phyloP scores from a whole-genome alignment of 1,140 invertebrate genomes.

The Eciton burchellii region DNA sequence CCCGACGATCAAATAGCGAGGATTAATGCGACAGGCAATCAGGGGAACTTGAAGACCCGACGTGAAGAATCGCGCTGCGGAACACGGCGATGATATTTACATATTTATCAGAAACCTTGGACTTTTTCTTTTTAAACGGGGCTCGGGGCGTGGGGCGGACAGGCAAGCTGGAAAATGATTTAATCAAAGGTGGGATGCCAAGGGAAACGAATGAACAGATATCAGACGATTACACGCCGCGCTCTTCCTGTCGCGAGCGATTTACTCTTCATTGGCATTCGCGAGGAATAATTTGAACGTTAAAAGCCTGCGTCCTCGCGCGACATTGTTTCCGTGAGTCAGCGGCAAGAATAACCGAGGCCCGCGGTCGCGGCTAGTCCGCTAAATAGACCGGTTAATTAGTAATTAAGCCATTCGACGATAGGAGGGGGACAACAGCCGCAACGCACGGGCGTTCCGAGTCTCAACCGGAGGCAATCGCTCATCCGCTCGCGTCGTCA shows the following conservation, averaged over 20 bases:
- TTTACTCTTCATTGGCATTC: no score
- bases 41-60: not conserved
- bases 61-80: not conserved
- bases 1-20: not conserved
- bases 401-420: conserved; percentile 32
- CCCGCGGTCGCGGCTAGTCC: not conserved
- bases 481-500: conserved; percentile 25
- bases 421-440: conserved; percentile 30
- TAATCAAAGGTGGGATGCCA: no score
- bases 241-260: no score
- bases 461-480: conserved; percentile 17
- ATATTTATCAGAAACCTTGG: no score
- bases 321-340: conserved; percentile 17
- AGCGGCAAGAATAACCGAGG: conserved; percentile 4
- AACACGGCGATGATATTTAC: not conserved
- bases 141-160: no score
- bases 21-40: not conserved
- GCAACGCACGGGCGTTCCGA: conserved; percentile 31
- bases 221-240: no score
- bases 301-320: no score
- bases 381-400: conserved; percentile 47
- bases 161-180: no score
- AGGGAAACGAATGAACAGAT: no score
- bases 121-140: no score
- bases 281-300: no score